phyloP scores from a whole-genome alignment of 2,797 vertebrate genomes.

The Microcaecilia unicolor region DNA sequence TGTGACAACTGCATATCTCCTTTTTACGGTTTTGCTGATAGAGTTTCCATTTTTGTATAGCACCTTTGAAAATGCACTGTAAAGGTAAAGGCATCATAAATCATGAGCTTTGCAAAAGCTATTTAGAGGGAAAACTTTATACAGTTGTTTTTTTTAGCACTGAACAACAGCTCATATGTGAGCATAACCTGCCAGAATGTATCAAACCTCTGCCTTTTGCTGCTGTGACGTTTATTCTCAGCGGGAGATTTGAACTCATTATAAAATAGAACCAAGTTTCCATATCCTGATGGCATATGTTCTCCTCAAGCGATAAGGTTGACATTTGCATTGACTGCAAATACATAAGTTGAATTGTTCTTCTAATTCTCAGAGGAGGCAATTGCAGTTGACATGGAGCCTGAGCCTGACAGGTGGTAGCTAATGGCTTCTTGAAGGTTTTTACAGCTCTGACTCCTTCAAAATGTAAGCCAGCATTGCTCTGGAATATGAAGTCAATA shows the following conservation, averaged over 20 bases:
- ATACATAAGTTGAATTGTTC: slow-evolving; percentile 11
- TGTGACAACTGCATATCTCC: no score
- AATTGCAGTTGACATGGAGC: slow-evolving; percentile 28
- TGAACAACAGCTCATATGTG: no score
- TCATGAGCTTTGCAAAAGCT: no score
- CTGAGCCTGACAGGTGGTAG: slow-evolving; percentile 7
- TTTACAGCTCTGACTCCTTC: slow-evolving; percentile 10
- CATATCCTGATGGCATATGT: slow-evolving; percentile 17
- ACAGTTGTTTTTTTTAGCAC: no score
- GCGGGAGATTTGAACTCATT: slow-evolving; percentile 18
- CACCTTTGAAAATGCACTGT: no score
- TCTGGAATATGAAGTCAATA: no score
- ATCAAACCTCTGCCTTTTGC: slow-evolving; percentile 11
- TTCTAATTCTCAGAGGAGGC: slow-evolving; percentile 20
- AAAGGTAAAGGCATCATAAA: no score
- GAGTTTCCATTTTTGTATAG: no score
- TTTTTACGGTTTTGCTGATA: no score
- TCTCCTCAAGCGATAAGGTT: slow-evolving; percentile 18
- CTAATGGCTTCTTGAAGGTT: slow-evolving; percentile 1
- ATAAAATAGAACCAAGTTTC: slow-evolving; percentile 4
- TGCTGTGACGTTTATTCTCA: background rate
- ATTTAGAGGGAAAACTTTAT: no score
- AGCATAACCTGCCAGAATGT: no score
- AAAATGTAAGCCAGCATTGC: no score
- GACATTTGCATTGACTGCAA: slow-evolving; percentile 32